phyloP scores from a whole-genome alignment of 2,113 vertebrate genomes.

The Oceanites oceanicus region DNA sequence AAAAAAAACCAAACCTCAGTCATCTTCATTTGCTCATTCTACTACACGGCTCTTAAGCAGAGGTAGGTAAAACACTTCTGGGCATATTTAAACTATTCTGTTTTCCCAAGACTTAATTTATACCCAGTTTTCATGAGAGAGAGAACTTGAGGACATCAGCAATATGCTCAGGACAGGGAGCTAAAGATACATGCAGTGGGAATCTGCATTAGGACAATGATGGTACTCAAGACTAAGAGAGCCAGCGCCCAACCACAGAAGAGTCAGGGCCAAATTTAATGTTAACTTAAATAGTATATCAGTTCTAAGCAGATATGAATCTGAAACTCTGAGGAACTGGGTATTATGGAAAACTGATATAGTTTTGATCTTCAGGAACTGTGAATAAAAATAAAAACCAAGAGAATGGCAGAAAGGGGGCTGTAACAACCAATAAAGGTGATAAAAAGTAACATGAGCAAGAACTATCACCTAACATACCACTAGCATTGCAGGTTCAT shows the following conservation, averaged over 20 bases:
- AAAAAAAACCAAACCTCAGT: not conserved
- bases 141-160: not conserved
- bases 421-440: not conserved
- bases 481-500: not conserved
- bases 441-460: not conserved
- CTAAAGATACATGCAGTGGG: not conserved
- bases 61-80: not conserved
- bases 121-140: not conserved
- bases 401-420: not conserved
- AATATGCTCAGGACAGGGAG: not conserved
- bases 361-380: not conserved
- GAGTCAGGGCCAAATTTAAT: not conserved
- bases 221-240: not conserved
- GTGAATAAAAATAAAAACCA: not conserved
- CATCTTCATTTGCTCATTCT: not conserved
- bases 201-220: not conserved
- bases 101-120: not conserved
- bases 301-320: not conserved
- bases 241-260: not conserved
- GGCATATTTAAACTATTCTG: not conserved
- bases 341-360: not conserved
- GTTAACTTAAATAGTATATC: not conserved
- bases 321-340: not conserved
- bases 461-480: not conserved
- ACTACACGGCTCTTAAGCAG: not conserved